phyloP scores from a whole-genome alignment of 1,140 invertebrate genomes.

The Drosophila busckii region DNA sequence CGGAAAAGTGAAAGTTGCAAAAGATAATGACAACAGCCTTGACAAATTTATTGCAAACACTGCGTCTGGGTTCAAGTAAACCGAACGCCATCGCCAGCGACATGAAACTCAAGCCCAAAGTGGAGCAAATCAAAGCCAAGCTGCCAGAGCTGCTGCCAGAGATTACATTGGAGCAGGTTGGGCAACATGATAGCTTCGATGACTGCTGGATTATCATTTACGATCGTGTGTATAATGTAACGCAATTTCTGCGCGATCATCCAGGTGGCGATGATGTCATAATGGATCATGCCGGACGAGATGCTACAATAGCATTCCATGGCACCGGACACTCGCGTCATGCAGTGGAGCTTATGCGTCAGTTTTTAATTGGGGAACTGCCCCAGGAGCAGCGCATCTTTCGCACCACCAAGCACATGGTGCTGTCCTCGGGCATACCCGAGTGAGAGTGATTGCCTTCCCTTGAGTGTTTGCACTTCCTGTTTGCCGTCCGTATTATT shows the following conservation, averaged over 20 bases:
- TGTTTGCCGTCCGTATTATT: constrained; percentile 31
- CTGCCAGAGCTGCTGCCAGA: constrained; percentile 39
- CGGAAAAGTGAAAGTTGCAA: no score
- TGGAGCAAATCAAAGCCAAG: constrained; percentile 33
- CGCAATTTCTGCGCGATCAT: constrained; percentile 87
- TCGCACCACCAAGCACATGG: constrained; percentile 76
- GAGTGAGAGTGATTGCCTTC: constrained; percentile 33
- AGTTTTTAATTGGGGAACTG: constrained; percentile 86
- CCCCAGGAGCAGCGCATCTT: constrained; percentile 86
- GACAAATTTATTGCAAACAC: constrained; percentile 58
- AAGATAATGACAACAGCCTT: constrained; percentile 58
- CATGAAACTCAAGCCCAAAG: constrained; percentile 20
- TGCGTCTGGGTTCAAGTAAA: constrained; percentile 40
- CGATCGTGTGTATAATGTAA: constrained; percentile 88
- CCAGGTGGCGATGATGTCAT: constrained; percentile 92
- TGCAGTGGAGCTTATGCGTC: constrained; percentile 82
- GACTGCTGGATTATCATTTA: constrained; percentile 88
- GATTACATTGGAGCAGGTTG: constrained; percentile 83
- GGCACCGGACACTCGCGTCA: constrained; percentile 87
- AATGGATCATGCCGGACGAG: constrained; percentile 91
- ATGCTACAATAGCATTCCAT: constrained; percentile 90
- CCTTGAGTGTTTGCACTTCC: constrained; percentile 1
- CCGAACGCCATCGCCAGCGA: constrained; percentile 10
- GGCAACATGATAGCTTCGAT: constrained; percentile 82
- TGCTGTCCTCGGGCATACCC: constrained; percentile 58